phyloP scores from a whole-genome alignment of 2,797 vertebrate genomes.

The Danionella dracula region DNA sequence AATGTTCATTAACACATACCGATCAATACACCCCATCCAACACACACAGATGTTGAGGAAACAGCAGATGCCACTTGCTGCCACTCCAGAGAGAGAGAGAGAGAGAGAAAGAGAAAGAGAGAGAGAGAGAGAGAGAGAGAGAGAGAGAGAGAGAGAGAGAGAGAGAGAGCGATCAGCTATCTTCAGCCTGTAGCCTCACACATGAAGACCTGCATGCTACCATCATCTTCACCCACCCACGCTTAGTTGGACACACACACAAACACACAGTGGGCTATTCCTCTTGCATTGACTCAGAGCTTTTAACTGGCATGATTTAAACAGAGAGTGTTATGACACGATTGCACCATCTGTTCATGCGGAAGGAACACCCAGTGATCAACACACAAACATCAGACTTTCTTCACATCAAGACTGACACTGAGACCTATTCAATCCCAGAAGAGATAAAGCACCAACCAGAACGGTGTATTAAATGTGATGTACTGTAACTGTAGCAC shows the following conservation, averaged over 20 bases:
- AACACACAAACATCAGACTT: neutral
- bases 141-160: neutral
- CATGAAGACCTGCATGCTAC: neutral
- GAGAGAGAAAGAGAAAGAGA: neutral
- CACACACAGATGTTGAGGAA: slow-evolving; percentile 27
- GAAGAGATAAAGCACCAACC: too few species aligned
- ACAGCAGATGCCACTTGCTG: slow-evolving; percentile 31
- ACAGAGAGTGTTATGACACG: slow-evolving; percentile 31
- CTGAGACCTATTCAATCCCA: neutral
- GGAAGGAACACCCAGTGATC: slow-evolving; percentile 11
- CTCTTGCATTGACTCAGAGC: slow-evolving; percentile 36
- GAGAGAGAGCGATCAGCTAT: too few species aligned
- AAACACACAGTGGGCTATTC: slow-evolving; percentile 7
- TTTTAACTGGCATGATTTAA: slow-evolving; percentile 30
- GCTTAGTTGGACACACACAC: slow-evolving; percentile 34
- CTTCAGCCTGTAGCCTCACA: neutral
- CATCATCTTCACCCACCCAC: slow-evolving; percentile 10
- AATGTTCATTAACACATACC: slow-evolving; percentile 49
- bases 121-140: too few species aligned
- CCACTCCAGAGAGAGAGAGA: too few species aligned
- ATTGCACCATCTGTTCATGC: slow-evolving; percentile 41
- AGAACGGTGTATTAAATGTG: neutral
- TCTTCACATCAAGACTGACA: neutral
- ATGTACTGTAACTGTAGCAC: too few species aligned
- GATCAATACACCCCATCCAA: slow-evolving; percentile 36